Evolutionary conservation across 2,797 vertebrate species (phyloP).

Genomic region (Furcifer pardalis): DNA sequence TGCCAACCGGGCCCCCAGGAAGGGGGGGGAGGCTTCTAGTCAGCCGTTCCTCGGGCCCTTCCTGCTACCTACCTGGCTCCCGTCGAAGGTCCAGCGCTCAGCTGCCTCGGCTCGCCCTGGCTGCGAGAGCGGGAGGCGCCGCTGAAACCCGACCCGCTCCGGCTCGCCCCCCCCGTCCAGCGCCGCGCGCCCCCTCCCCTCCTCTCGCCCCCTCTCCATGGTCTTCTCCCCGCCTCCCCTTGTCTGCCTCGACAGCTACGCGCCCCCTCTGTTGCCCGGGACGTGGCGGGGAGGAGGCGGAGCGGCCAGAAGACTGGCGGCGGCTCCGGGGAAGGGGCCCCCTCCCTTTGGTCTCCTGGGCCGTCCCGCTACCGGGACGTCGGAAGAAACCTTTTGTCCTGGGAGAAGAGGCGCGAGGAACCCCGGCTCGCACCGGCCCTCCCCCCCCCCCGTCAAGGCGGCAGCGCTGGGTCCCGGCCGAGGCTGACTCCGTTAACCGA

Average conservation of each 20-base stretch:
- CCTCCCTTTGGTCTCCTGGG: no score
- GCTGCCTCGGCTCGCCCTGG: not conserved
- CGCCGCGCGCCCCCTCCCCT: conserved; percentile 3
- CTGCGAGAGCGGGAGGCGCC: not conserved
- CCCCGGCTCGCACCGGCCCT: no score
- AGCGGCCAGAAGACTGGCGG: not conserved
- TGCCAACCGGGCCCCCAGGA: no score
- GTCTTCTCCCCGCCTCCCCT: no score
- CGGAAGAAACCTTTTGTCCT: not conserved
- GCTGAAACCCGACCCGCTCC: conserved; percentile 29
- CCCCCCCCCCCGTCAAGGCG: no score
- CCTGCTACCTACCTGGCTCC: no score
- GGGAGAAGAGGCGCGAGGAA: not conserved
- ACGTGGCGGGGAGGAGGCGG: not conserved
- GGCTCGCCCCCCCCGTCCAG: not conserved
- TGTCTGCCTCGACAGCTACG: not conserved
- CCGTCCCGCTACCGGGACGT: no score
- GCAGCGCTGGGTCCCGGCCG: no score
- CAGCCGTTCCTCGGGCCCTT: not conserved
- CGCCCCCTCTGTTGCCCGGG: not conserved
- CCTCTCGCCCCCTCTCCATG: not conserved
- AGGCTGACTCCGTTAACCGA: no score
- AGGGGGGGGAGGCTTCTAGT: no score
- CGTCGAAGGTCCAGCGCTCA: no score
- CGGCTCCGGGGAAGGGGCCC: no score